Evolutionary conservation across 2,113 vertebrate species (phyloP), one percentile per base, ranked within the genome.

Genomic region (Chrysochloris asiatica): DNA sequence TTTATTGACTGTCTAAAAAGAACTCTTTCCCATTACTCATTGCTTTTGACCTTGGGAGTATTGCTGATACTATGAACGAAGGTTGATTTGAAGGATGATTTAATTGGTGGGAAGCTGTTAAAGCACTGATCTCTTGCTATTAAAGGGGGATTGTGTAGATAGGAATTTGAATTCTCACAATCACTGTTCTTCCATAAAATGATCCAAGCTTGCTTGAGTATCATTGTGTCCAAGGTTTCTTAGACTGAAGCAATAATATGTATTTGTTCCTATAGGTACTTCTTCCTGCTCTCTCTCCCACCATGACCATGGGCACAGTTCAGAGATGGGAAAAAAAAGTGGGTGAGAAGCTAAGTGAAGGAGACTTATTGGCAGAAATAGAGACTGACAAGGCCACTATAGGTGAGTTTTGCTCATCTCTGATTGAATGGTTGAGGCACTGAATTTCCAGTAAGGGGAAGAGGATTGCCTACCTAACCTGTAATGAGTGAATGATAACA

Each of bases 241-340:
- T 80, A 2, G 2, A 83, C 19, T 43, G 84, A 65, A 78, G 80
- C 43, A 80, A 0, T 92, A 24, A 86, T 65, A 2, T 61, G 33
- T 84, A 71, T 52, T 92, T 96, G 80, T 38, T 93, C 96, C 76
- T 75, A 43, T 98, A 99, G 99, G 77, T 99, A 61, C 50, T 97
- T 67, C 98, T 99, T 92, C 99, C 99, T 90, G 99, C 99, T 28
- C 98, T 99, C 30, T 99, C 99, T 19, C 99, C 99, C 14, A 99
- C 99, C 36, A 99, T 99, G 99, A 99, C 99, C 0, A 98, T 99
- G 99, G 99, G 99, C 88, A 99, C 99, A 0, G 98, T 99, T 94
- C 99, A 99, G 97, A 99, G 99, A 94, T 99, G 99, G 99, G 99
- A 99, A 97, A 99, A 99, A 98, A 99, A 99, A 96, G 98, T 99